Conservation (phyloP, 2,797 vertebrate species). For the Nannoperca obscura region DNA sequence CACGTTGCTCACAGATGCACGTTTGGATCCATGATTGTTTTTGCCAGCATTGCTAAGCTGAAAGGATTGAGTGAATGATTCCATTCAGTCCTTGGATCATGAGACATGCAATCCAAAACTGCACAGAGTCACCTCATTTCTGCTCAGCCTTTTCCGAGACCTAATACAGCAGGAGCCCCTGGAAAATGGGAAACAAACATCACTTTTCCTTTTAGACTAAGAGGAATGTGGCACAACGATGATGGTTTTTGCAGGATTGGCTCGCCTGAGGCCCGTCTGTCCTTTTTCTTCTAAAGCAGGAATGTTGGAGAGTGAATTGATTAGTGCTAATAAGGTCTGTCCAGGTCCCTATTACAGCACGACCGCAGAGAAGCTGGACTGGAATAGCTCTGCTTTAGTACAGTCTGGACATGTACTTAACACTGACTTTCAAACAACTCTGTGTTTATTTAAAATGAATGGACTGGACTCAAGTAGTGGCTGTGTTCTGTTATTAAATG, state of each 20-base stretch:
- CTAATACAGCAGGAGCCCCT: constrained; percentile 57
- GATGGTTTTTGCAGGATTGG: constrained; percentile 75
- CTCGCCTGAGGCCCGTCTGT: constrained; percentile 59
- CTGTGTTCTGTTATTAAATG: constrained; percentile 65
- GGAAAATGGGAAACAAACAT: constrained; percentile 71
- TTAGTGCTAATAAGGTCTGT: constrained; percentile 68
- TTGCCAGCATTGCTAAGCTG: constrained; percentile 36
- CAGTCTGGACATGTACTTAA: constrained; percentile 72
- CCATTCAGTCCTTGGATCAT: constrained; percentile 51
- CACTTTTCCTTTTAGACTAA: constrained; percentile 68
- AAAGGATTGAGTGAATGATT: constrained; percentile 58
- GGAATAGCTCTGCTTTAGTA: constrained; percentile 50
- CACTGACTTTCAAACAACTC: constrained; percentile 59
- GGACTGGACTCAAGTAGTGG: constrained; percentile 39
- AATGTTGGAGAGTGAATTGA: constrained; percentile 79
- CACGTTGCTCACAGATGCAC: constrained; percentile 35
- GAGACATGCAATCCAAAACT: constrained; percentile 41
- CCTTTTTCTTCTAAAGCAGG: constrained; percentile 65
- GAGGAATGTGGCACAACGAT: constrained; percentile 75
- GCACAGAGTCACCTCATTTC: constrained; percentile 60
- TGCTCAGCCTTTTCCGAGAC: constrained; percentile 67
- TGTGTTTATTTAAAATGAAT: constrained; percentile 69
- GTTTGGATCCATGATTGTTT: constrained; percentile 46
- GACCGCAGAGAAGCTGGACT: constrained; percentile 59
- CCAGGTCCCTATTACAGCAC: constrained; percentile 56